These are phyloP conservation scores for Mallateleia sp. DNA, from an alignment of 2,888 invertebrate genomes.

Conservation along the genomic window DNA sequence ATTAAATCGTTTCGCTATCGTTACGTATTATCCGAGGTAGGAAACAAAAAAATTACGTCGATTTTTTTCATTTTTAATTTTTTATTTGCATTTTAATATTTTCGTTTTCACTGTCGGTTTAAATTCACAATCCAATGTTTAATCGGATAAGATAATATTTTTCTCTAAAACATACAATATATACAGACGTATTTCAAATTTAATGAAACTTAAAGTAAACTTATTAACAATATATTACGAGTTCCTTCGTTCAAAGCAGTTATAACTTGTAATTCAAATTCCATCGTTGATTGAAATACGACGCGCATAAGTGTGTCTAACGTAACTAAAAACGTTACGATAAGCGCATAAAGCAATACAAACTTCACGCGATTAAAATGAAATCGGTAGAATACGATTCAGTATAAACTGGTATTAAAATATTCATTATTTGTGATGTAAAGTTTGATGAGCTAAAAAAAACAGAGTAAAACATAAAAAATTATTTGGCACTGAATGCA, in stretches of 20 bases:
- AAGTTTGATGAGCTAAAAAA: slow-evolving; percentile 16
- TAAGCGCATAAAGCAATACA: slow-evolving; percentile 41
- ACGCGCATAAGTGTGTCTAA: slow-evolving; percentile 50
- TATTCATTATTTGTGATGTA: slow-evolving; percentile 10
- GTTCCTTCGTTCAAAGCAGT: slow-evolving; percentile 73
- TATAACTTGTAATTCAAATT: slow-evolving; percentile 65
- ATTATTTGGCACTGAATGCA: slow-evolving; percentile 62
- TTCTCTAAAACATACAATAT: slow-evolving; percentile 66
- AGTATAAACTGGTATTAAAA: slow-evolving; percentile 31
- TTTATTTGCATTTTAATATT: slow-evolving; percentile 34
- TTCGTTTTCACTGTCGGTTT: slow-evolving; percentile 42
- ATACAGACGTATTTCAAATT: slow-evolving; percentile 69
- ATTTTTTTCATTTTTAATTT: no score
- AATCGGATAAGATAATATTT: slow-evolving; percentile 68
- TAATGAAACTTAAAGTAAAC: slow-evolving; percentile 73
- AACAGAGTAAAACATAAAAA: slow-evolving; percentile 29
- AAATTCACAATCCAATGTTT: slow-evolving; percentile 60
- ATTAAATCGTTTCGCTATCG: no score
- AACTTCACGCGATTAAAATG: slow-evolving; percentile 43
- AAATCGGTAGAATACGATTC: background rate
- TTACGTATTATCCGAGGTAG: no score
- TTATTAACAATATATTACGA: slow-evolving; percentile 68
- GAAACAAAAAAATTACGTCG: no score
- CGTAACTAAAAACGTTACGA: slow-evolving; percentile 57
- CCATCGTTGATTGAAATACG: slow-evolving; percentile 44